Evolutionary conservation across 2,797 vertebrate genomes (phyloP), one percentile per base, ranked within the genome.

Genomic region (Odontamblyopus rebecca): DNA sequence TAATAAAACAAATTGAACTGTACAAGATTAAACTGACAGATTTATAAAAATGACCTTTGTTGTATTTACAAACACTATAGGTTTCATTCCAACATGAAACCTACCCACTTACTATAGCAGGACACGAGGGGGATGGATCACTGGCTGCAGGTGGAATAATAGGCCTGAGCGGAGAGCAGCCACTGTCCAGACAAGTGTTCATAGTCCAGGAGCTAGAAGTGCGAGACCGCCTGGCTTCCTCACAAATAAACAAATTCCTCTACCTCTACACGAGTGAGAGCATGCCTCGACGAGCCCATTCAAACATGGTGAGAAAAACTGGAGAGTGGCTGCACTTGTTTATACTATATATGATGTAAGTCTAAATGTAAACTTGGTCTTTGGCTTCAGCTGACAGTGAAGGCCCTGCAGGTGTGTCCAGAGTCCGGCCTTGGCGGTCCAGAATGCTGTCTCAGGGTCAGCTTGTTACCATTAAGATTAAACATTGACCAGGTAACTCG

Each of bases 171-270:
- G 93, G 90, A 9, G 96, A 97, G 83, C 95, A 93, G 82, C 96
- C 95, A 0, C 81, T 97, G 61, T 95, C 95, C 51, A 93, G 96
- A 27, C 96, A 98, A 89, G 96, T 97, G 61, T 97, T 98, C 80
- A 94, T 97, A 0, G 96, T 98, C 13, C 96, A 98, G 87, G 96
- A 98, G 89, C 88, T 98, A 54, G 96, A 98, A 89, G 91, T 97
- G 62, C 94, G 96, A 0, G 96, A 98, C 83, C 92, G 96, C 9
- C 91, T 97, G 51, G 96, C 96, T 68, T 93, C 96, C 71, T 98
- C 96, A 9, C 95, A 96, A 84, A 93, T 97, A 87, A 97, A 98
- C 93, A 97, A 97, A 89, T 97, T 97, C 88, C 94, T 97, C 81
- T 96, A 97, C 89, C 90, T 97, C 80, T 94, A 97, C 93, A 97